Evolutionary conservation across 2,113 vertebrate genomes (phyloP).

Genomic region (Alethe castanea): DNA sequence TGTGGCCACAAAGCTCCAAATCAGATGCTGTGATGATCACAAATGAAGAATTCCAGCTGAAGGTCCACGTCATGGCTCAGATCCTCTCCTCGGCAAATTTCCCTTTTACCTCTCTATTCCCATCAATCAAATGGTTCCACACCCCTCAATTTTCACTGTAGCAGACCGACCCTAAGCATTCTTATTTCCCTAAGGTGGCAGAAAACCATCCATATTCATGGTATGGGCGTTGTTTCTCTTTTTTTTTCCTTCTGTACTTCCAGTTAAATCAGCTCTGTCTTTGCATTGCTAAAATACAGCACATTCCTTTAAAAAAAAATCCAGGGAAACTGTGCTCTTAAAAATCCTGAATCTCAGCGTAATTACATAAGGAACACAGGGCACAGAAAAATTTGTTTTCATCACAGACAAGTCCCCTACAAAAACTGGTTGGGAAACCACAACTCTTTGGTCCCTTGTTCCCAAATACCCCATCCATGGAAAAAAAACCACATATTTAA

Average conservation of each 20-base stretch:
- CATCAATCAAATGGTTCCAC: background rate
- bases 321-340: background rate
- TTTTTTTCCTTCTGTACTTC: too few relatives aligned
- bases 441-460: background rate
- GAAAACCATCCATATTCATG: background rate
- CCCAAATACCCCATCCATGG: background rate
- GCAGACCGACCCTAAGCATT: background rate
- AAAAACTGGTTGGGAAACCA: conserved; percentile 1
- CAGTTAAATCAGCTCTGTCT: background rate
- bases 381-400: background rate
- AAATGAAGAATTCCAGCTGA: background rate
- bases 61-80: background rate
- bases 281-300: background rate
- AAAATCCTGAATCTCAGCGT: background rate
- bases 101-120: background rate
- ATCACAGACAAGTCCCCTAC: background rate
- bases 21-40: background rate
- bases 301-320: background rate
- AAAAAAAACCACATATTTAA: background rate
- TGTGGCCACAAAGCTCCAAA: background rate
- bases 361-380: background rate
- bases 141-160: background rate
- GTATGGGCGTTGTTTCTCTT: background rate
- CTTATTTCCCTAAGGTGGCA: background rate
- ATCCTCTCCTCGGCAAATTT: background rate